Evolutionary conservation across 2,888 invertebrate species (phyloP).

Genomic region (Diaprepes abbreviatus): DNA sequence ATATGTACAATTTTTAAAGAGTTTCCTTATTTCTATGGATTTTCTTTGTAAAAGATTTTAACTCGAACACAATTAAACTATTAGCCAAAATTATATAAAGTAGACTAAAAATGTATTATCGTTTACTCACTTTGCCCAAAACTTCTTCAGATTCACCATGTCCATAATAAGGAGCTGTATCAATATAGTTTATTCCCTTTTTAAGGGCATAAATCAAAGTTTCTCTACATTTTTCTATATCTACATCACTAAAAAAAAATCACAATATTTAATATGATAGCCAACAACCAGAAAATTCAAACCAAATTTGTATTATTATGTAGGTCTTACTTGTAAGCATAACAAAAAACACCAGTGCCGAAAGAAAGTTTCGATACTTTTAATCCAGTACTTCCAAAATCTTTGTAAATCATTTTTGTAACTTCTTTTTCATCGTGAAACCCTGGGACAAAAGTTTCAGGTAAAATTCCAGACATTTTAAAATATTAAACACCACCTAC

Average conservation of each 20-base stretch:
- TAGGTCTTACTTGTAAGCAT: constrained; percentile 79
- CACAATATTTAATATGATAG: no score
- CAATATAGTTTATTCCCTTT: constrained; percentile 90
- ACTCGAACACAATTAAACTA: no score
- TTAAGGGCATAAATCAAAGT: constrained; percentile 80
- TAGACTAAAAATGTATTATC: no score
- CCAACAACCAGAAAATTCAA: no score
- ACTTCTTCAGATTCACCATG: constrained; percentile 86
- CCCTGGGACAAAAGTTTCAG: constrained; percentile 74
- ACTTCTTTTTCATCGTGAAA: constrained; percentile 75
- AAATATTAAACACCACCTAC: no score
- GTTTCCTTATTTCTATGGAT: no score
- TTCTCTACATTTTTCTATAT: constrained; percentile 77
- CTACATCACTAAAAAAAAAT: constrained; percentile 69
- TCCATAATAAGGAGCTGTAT: constrained; percentile 95
- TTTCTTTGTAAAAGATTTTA: no score
- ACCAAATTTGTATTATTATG: background rate
- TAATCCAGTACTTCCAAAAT: constrained; percentile 82
- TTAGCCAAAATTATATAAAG: no score
- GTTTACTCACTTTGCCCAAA: constrained; percentile 82
- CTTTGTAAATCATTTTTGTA: constrained; percentile 79
- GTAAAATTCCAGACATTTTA: constrained; percentile 61
- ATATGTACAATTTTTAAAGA: no score
- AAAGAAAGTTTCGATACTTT: constrained; percentile 79
- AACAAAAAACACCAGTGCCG: constrained; percentile 82